phyloP scores from a whole-genome alignment of 2,113 vertebrate genomes.

The Hepsetus odoe region DNA sequence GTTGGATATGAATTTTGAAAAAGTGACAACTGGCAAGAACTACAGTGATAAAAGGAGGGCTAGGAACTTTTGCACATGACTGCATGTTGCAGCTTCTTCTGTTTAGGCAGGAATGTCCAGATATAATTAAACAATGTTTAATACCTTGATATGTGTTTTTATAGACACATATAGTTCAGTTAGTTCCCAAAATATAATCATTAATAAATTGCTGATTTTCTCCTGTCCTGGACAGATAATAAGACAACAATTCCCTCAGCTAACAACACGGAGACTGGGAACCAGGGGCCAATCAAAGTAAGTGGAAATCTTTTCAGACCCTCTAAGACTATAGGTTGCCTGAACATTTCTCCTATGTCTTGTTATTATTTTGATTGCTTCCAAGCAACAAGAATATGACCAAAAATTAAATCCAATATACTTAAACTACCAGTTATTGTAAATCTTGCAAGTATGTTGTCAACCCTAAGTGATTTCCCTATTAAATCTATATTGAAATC shows the following conservation, averaged over 20 bases:
- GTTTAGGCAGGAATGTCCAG: slow-evolving; percentile 3
- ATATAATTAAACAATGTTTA: background rate
- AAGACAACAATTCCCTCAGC: slow-evolving; percentile 95
- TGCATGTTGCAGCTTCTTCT: background rate
- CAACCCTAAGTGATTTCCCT: too few relatives aligned
- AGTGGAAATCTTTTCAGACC: slow-evolving; percentile 63
- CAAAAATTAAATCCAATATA: too few relatives aligned
- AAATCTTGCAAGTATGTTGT: background rate
- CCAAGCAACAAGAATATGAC: background rate
- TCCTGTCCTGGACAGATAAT: slow-evolving; percentile 82
- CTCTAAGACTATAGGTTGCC: background rate
- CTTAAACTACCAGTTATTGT: background rate
- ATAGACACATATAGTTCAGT: background rate
- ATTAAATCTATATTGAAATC: background rate
- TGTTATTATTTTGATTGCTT: background rate
- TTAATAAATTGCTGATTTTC: slow-evolving; percentile 22
- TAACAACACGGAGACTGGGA: slow-evolving; percentile 94
- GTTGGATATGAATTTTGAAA: slow-evolving; percentile 53
- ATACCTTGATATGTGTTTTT: background rate
- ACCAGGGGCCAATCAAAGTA: slow-evolving; percentile 99
- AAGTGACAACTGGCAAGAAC: slow-evolving; percentile 44
- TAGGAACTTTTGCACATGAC: slow-evolving; percentile 18
- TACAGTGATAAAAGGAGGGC: slow-evolving; percentile 26
- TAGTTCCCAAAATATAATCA: background rate
- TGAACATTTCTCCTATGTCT: background rate